Conservation (phyloP, 1,140 invertebrate species). For the Brachionus koreanus region DNA sequence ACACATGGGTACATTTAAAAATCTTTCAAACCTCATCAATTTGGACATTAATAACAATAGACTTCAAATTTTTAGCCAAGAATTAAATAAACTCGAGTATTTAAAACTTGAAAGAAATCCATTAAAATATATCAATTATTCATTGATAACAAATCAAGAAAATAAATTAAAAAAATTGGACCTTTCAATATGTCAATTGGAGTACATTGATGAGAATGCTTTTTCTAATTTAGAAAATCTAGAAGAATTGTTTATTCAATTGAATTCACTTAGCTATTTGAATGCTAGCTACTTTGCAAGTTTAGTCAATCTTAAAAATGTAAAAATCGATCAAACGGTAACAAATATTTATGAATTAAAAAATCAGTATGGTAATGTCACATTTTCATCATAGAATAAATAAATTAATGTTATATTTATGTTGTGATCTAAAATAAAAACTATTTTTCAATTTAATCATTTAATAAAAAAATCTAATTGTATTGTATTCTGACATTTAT, state of each 20-base stretch:
- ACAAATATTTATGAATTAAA: too few relatives aligned
- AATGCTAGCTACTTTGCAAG: background rate
- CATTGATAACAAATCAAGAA: background rate
- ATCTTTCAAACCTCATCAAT: background rate
- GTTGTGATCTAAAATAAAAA: too few relatives aligned
- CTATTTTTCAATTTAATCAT: too few relatives aligned
- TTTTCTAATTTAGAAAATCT: background rate
- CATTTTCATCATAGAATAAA: too few relatives aligned
- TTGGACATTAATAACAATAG: background rate
- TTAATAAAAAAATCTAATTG: too few relatives aligned
- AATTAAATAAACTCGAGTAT: background rate
- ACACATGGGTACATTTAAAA: too few relatives aligned
- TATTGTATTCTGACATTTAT: too few relatives aligned
- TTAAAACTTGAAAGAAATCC: background rate
- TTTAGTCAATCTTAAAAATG: too few relatives aligned
- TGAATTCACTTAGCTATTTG: background rate
- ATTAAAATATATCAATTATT: background rate
- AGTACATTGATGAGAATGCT: background rate
- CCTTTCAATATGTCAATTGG: background rate
- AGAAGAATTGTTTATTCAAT: background rate
- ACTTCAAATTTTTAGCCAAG: background rate
- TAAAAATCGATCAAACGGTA: too few relatives aligned
- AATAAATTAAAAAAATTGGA: background rate
- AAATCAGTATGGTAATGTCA: too few relatives aligned
- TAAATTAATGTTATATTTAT: too few relatives aligned